Evolutionary conservation across 2,888 invertebrate species (phyloP).

Genomic region (Falcaria lacertinaria): DNA sequence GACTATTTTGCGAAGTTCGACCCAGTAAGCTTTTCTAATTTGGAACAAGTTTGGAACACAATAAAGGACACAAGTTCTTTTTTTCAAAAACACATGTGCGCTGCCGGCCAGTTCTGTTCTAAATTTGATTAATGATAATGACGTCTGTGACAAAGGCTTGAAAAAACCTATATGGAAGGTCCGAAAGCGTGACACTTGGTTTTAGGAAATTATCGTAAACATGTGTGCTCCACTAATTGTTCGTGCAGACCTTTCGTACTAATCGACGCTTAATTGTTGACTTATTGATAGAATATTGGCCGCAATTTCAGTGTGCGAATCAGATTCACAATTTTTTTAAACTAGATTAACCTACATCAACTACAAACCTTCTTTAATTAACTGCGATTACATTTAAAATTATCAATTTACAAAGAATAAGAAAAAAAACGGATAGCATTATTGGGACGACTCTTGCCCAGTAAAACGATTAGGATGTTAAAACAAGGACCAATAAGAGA

Average conservation of each 20-base stretch:
- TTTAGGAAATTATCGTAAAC: not conserved
- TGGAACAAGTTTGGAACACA: not conserved
- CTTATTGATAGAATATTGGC: not conserved
- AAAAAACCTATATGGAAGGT: not conserved
- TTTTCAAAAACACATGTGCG: not conserved
- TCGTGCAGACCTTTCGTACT: not conserved
- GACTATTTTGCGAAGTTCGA: too few species aligned
- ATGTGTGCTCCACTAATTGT: not conserved
- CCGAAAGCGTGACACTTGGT: not conserved
- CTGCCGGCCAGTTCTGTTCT: not conserved
- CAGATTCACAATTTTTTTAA: too few species aligned
- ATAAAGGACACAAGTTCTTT: not conserved
- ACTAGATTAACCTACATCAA: too few species aligned
- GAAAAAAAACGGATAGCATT: too few species aligned
- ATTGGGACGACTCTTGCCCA: too few species aligned
- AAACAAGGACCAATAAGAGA: too few species aligned
- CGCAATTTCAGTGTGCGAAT: too few species aligned
- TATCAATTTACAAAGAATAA: too few species aligned
- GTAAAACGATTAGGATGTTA: too few species aligned
- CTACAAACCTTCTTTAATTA: too few species aligned
- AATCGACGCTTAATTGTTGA: not conserved
- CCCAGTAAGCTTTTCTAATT: not conserved
- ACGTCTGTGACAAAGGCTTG: not conserved
- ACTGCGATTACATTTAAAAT: too few species aligned
- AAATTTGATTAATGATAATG: not conserved